These are phyloP conservation scores for Tangara arthus DNA, from an alignment of 2,797 vertebrate species.

Conservation along the genomic window DNA sequence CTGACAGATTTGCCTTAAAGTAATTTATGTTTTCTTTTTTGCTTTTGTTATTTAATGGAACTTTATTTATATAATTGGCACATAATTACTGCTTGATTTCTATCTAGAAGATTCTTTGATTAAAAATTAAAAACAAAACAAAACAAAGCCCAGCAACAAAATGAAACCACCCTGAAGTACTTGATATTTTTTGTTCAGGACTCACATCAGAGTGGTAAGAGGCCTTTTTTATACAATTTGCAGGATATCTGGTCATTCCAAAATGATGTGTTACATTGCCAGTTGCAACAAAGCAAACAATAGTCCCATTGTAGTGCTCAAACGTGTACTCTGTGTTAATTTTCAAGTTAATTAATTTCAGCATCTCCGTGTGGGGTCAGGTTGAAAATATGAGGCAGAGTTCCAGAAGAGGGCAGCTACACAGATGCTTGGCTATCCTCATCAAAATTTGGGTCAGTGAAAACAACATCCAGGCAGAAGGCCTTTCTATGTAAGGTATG, in stretches of 20 bases:
- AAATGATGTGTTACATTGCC: not conserved
- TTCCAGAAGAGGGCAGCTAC: not conserved
- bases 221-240: not conserved
- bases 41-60: not conserved
- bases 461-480: not conserved
- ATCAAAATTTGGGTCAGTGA: not conserved
- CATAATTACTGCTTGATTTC: not conserved
- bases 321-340: not conserved
- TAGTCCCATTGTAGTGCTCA: not conserved
- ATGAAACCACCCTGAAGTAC: not conserved
- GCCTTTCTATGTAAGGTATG: not conserved
- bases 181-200: not conserved
- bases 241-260: not conserved
- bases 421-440: not conserved
- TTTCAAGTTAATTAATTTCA: not conserved
- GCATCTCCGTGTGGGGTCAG: not conserved
- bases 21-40: not conserved
- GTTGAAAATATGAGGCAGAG: not conserved
- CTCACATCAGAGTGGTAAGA: not conserved
- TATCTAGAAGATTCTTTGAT: not conserved
- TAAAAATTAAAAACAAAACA: not conserved
- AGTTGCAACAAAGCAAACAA: too few relatives aligned
- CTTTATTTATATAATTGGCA: not conserved
- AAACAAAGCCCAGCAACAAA: not conserved
- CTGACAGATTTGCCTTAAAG: not conserved